phyloP scores from a whole-genome alignment of 2,797 vertebrate genomes.

The Syncerus caffer region DNA sequence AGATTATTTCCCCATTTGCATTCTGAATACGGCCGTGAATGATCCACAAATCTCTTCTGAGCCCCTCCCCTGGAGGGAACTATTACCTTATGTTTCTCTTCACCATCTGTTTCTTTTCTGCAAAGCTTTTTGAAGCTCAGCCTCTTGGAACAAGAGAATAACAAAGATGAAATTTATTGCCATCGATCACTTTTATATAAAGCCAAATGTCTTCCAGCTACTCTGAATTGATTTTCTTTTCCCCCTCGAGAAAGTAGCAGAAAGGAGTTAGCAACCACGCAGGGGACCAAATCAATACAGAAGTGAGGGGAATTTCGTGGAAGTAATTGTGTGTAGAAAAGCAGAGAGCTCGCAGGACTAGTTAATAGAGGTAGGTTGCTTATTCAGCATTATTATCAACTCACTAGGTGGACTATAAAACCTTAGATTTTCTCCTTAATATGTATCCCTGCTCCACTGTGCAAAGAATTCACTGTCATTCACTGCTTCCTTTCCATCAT shows the following conservation, averaged over 20 bases:
- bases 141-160: constrained; percentile 26
- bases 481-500: background rate
- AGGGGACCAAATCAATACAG: constrained; percentile 24
- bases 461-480: background rate
- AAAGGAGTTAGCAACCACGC: background rate
- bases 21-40: background rate
- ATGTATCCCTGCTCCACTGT: background rate
- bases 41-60: background rate
- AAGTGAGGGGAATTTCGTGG: background rate
- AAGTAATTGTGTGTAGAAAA: background rate
- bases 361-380: background rate
- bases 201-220: constrained; percentile 41
- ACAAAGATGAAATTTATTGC: constrained; percentile 51
- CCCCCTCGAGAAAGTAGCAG: constrained; percentile 19
- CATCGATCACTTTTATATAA: constrained; percentile 49
- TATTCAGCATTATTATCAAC: constrained; percentile 26
- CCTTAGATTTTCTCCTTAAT: background rate
- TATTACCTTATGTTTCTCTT: background rate
- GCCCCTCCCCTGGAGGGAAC: background rate
- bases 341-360: background rate
- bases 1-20: background rate
- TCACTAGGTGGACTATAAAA: background rate
- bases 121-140: constrained; percentile 43
- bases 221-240: constrained; percentile 56
- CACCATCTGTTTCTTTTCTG: constrained; percentile 18